Conservation (phyloP, 2,113 vertebrate species). For the Microcebus ravelobensis region DNA sequence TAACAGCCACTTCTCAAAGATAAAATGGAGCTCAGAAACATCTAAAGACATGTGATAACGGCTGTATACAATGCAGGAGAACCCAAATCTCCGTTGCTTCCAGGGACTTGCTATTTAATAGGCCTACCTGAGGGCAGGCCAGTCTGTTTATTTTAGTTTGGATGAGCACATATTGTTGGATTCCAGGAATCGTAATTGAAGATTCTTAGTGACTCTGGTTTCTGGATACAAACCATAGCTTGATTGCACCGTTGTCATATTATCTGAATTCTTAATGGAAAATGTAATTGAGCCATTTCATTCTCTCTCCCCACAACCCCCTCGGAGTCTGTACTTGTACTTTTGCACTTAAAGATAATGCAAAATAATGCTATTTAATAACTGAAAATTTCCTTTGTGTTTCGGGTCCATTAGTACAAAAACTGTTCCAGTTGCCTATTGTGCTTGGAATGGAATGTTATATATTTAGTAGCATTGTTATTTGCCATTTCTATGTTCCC, state of each 20-base stretch:
- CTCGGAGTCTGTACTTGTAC: background rate
- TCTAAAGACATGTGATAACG: background rate
- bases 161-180: background rate
- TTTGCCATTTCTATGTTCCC: background rate
- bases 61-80: background rate
- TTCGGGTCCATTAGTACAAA: conserved; percentile 8
- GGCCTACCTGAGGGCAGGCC: background rate
- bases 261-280: background rate
- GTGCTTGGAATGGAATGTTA: conserved; percentile 47
- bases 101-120: background rate
- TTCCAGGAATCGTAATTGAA: background rate
- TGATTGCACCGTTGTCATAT: background rate
- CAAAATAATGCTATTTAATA: conserved; percentile 2
- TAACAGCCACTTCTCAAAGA: conserved; percentile 12
- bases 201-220: background rate
- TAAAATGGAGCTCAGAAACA: background rate
- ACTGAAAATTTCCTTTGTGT: conserved; percentile 28
- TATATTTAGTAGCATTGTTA: conserved; percentile 11
- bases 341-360: background rate
- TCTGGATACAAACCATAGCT: background rate
- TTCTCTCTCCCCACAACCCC: background rate
- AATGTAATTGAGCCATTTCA: background rate
- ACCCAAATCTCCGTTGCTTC: background rate
- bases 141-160: conserved; percentile 19
- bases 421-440: background rate